A percentile compares a stretch with the other conserved stretches of the same genome.
Evolutionary conservation across 2,113 vertebrate genomes (phyloP).

Genomic region (Daboia siamensis): DNA sequence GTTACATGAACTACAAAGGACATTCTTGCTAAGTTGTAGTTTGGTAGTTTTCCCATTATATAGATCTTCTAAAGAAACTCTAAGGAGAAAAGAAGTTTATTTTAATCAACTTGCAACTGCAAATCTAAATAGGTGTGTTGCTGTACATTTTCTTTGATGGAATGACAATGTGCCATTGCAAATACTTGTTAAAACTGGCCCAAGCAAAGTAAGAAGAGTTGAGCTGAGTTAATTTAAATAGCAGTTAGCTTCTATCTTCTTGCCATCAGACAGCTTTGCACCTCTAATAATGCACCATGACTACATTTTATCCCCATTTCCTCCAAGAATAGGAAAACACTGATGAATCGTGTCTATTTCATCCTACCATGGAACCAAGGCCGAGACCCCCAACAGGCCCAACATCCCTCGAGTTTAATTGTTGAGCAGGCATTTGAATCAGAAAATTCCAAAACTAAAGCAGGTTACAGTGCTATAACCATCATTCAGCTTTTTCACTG

Average conservation of each 20-base stretch:
- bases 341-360: neutral
- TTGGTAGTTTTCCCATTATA: conserved; percentile 99
- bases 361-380: neutral
- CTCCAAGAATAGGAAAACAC: neutral
- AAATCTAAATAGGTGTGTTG: neutral
- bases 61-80: conserved; percentile 97
- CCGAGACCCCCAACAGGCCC: neutral
- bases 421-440: neutral
- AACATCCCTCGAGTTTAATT: neutral
- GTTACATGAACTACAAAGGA: conserved; percentile 91
- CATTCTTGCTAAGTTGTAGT: conserved; percentile 98
- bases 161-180: neutral
- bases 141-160: neutral
- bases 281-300: neutral
- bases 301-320: neutral
- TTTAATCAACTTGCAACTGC: neutral
- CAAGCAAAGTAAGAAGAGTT: neutral
- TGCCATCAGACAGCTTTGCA: neutral
- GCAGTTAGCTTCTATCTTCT: neutral
- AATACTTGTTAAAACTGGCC: neutral
- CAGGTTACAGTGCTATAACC: neutral
- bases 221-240: neutral
- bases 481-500: neutral
- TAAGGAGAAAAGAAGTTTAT: conserved; percentile 59
- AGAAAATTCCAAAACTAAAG: neutral